Evolutionary conservation across 2,888 invertebrate species (phyloP).

Genomic region (Troides oblongomaculatus): DNA sequence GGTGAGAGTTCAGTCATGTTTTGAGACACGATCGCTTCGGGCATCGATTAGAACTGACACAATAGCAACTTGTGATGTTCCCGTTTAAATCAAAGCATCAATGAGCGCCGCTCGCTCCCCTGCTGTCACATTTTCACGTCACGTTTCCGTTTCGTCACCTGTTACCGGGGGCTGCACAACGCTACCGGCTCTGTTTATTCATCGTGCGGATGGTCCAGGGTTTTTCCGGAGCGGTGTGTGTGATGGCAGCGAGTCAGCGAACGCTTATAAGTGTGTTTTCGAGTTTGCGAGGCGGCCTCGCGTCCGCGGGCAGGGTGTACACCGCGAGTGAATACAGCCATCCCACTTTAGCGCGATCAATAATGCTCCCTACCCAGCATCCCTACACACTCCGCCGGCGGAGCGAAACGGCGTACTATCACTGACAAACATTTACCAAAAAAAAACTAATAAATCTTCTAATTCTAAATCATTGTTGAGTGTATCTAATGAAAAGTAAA

Average conservation of each 20-base stretch:
- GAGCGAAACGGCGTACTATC: constrained; percentile 31
- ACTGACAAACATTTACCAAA: not conserved
- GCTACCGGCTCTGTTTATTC: constrained; percentile 34
- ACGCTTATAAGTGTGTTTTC: constrained; percentile 68
- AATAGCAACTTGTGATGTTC: constrained; percentile 17
- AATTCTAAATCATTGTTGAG: not conserved
- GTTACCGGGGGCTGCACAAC: constrained; percentile 29
- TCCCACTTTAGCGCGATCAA: constrained; percentile 79
- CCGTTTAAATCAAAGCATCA: constrained; percentile 27
- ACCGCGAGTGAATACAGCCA: constrained; percentile 76
- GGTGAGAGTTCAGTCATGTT: constrained; percentile 66
- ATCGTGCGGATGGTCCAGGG: constrained; percentile 42
- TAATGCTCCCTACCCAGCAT: constrained; percentile 81
- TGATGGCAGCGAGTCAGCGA: constrained; percentile 28
- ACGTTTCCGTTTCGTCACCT: constrained; percentile 9
- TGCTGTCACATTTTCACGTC: constrained; percentile 41
- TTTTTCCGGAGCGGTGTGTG: constrained; percentile 52
- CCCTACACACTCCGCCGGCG: constrained; percentile 69
- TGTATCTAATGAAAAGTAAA: constrained; percentile 21
- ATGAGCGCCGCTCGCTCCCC: constrained; percentile 38
- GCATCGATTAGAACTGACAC: constrained; percentile 23
- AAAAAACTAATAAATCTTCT: not conserved
- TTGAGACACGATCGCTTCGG: constrained; percentile 35
- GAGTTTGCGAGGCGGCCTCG: constrained; percentile 66
- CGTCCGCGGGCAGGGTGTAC: constrained; percentile 71